Percentiles rank a stretch among this genome's conserved stretches.
phyloP scores from a whole-genome alignment of 2,113 vertebrate genomes.

The Chlorocebus sabaeus region DNA sequence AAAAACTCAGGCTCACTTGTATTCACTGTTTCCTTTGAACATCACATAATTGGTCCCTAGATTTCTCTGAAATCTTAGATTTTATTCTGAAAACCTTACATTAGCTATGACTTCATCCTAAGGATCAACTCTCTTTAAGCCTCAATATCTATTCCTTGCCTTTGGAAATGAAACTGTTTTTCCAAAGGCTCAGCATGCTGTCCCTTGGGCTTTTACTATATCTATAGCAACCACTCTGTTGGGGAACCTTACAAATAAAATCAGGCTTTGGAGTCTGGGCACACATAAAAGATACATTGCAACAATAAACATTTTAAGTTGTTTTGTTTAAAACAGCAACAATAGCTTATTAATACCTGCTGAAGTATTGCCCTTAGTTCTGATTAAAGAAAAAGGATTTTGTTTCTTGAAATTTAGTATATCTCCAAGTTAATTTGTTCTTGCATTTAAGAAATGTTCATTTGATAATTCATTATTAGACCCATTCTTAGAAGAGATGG shows the following conservation, averaged over 20 bases:
- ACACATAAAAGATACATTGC: constrained; percentile 9
- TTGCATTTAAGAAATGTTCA: constrained; percentile 41
- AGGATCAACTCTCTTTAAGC: constrained; percentile 62
- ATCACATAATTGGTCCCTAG: constrained; percentile 59
- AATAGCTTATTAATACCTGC: constrained; percentile 32
- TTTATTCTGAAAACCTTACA: constrained; percentile 66
- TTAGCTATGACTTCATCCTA: constrained; percentile 64
- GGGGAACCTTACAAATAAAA: constrained; percentile 57
- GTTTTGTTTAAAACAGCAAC: constrained; percentile 63
- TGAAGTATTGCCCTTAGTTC: background rate
- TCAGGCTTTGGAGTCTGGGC: constrained; percentile 30
- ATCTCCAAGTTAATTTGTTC: constrained; percentile 19
- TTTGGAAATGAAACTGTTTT: constrained; percentile 65
- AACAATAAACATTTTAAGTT: constrained; percentile 49
- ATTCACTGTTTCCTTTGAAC: constrained; percentile 61
- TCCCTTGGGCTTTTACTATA: constrained; percentile 56
- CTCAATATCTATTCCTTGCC: constrained; percentile 47
- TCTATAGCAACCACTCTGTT: constrained; percentile 52
- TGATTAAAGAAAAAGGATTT: background rate
- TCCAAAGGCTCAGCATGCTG: constrained; percentile 50
- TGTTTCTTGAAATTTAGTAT: constrained; percentile 47
- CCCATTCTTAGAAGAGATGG: background rate
- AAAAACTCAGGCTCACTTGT: background rate
- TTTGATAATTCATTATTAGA: constrained; percentile 12
- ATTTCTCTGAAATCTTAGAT: constrained; percentile 68